Conservation (phyloP, 2,888 invertebrate genomes). For the Geophilus truncorum region DNA sequence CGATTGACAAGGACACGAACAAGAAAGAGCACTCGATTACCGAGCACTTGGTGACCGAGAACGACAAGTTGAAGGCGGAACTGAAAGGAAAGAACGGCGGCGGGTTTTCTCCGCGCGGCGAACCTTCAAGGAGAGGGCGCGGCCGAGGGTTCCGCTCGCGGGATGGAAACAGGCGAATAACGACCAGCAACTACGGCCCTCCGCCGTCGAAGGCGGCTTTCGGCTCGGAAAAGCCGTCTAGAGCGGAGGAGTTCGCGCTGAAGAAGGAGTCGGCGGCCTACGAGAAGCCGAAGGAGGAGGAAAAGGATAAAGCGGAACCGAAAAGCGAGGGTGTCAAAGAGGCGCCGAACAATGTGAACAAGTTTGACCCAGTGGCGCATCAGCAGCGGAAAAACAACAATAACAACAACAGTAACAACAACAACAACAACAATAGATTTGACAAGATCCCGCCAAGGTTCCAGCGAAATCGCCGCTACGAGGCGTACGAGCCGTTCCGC, state of each 20-base stretch:
- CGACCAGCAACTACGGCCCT: constrained; percentile 66
- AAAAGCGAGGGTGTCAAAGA: constrained; percentile 46
- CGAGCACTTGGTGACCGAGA: constrained; percentile 29
- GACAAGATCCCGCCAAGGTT: constrained; percentile 41
- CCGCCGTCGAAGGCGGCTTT: constrained; percentile 74
- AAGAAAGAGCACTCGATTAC: constrained; percentile 38
- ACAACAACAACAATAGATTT: constrained; percentile 36
- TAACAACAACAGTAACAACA: too few species aligned
- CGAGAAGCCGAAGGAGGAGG: constrained; percentile 8
- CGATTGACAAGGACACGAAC: constrained; percentile 19
- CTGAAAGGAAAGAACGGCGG: constrained; percentile 48
- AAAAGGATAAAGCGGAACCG: constrained; percentile 44
- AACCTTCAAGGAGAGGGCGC: constrained; percentile 80
- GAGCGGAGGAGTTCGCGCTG: background rate
- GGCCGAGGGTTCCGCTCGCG: constrained; percentile 57
- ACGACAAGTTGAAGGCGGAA: constrained; percentile 36
- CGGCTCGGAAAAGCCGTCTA: constrained; percentile 42
- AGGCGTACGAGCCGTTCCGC: constrained; percentile 45
- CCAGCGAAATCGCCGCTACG: constrained; percentile 41
- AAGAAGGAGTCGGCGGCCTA: background rate
- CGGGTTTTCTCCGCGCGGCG: constrained; percentile 79
- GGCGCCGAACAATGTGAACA: background rate
- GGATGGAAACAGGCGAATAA: constrained; percentile 44
- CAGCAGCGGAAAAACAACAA: constrained; percentile 31
- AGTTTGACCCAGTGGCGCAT: constrained; percentile 14